These are phyloP conservation scores for Tetragonula clypearis DNA, from an alignment of 1,140 invertebrate species.

Conservation along the genomic window DNA sequence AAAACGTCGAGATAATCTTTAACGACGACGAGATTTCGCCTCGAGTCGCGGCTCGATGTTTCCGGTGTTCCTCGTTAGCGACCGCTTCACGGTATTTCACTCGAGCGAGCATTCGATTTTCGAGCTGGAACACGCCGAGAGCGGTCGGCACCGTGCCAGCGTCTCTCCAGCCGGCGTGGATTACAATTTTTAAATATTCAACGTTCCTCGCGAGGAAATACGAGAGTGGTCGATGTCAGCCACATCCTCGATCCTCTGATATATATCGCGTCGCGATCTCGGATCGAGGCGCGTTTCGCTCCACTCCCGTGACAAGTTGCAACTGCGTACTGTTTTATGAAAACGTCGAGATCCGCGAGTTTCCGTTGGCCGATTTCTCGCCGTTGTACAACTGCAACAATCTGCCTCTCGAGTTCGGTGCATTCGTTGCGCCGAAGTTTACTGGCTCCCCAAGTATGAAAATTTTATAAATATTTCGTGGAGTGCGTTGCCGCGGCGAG, in stretches of 20 bases:
- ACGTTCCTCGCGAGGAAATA: constrained; percentile 26
- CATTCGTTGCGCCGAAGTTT: neutral
- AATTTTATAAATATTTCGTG: constrained; percentile 51
- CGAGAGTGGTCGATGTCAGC: constrained; percentile 24
- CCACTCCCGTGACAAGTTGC: neutral
- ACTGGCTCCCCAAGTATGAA: constrained; percentile 20
- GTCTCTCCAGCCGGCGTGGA: neutral
- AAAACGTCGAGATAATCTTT: neutral
- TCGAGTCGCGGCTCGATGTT: neutral
- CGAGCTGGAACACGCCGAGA: neutral
- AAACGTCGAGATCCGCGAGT: too few species aligned
- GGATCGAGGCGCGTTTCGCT: neutral
- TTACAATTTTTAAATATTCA: constrained; percentile 56
- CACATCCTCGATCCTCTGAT: constrained; percentile 22
- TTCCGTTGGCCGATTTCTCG: neutral
- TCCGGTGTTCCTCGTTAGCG: constrained; percentile 26
- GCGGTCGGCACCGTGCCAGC: constrained; percentile 28
- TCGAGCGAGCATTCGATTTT: constrained; percentile 17
- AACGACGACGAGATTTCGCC: neutral
- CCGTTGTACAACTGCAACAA: neutral
- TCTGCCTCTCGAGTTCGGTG: neutral
- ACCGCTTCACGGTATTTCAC: constrained; percentile 14
- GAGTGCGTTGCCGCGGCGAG: constrained; percentile 22
- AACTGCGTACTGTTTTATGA: too few species aligned
- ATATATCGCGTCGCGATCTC: constrained; percentile 18